phyloP scores from a whole-genome alignment of 2,888 invertebrate genomes.

The Limenitis arthemis region DNA sequence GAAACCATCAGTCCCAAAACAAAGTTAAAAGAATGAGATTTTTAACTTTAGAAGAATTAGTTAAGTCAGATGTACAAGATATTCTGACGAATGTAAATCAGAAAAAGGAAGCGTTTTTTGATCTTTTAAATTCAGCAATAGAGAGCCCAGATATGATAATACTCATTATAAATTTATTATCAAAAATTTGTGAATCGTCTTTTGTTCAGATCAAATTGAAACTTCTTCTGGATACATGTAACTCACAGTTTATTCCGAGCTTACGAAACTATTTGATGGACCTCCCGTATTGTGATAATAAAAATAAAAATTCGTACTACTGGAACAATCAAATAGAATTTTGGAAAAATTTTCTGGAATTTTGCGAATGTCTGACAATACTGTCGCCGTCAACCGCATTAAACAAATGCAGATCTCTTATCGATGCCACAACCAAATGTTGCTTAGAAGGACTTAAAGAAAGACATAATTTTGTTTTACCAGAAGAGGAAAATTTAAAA shows the following conservation, averaged over 20 bases:
- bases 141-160: constrained; percentile 44
- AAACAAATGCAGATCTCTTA: constrained; percentile 43
- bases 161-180: constrained; percentile 49
- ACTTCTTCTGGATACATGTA: constrained; percentile 45
- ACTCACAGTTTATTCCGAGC: constrained; percentile 42
- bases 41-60: constrained; percentile 41
- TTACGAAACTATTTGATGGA: constrained; percentile 47
- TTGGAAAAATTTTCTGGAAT: constrained; percentile 46
- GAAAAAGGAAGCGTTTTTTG: constrained; percentile 40
- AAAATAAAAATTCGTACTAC: constrained; percentile 35
- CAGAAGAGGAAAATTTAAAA: constrained; percentile 32
- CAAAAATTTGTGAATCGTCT: constrained; percentile 45
- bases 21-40: constrained; percentile 31
- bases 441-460: constrained; percentile 41
- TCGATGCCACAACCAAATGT: constrained; percentile 39
- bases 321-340: constrained; percentile 48
- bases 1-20: background rate
- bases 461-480: constrained; percentile 36
- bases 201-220: constrained; percentile 46
- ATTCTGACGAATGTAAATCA: constrained; percentile 42
- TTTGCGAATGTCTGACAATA: constrained; percentile 46
- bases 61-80: constrained; percentile 40
- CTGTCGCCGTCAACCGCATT: constrained; percentile 46
- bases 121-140: constrained; percentile 39
- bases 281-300: constrained; percentile 37